Conservation (phyloP, 2,797 vertebrate species). For the Danio aesculapii region DNA sequence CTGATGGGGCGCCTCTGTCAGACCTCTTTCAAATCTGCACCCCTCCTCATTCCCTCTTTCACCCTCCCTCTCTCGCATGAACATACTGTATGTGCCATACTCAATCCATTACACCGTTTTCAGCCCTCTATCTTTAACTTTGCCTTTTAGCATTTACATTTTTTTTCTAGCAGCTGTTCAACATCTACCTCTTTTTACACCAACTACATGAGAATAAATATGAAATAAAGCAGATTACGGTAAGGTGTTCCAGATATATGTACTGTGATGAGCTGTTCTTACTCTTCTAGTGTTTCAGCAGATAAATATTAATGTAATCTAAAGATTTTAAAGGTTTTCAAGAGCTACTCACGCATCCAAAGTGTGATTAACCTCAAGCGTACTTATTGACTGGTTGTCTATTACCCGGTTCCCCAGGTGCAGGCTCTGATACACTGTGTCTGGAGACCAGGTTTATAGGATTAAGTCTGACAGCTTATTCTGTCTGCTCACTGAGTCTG, state of each 20-base stretch:
- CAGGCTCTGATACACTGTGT: slow-evolving; percentile 52
- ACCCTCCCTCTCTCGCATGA: slow-evolving; percentile 40
- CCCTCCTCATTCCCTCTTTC: slow-evolving; percentile 53
- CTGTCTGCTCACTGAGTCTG: slow-evolving; percentile 55
- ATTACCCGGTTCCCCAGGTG: slow-evolving; percentile 32
- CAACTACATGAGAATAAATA: not conserved
- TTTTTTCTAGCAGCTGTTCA: slow-evolving; percentile 48
- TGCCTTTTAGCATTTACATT: slow-evolving; percentile 26
- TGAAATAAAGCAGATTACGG: not conserved
- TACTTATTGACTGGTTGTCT: slow-evolving; percentile 46
- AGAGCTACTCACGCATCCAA: slow-evolving; percentile 32
- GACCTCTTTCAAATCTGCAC: slow-evolving; percentile 71
- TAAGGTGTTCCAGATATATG: slow-evolving; percentile 3
- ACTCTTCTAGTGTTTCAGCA: not conserved
- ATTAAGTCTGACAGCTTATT: slow-evolving; percentile 64
- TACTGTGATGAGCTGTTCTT: not conserved
- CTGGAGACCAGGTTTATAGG: slow-evolving; percentile 51
- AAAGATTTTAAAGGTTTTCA: not conserved
- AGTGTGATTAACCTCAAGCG: slow-evolving; percentile 47
- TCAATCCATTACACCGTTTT: slow-evolving; percentile 46
- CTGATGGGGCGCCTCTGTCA: slow-evolving; percentile 76
- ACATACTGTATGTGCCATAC: slow-evolving; percentile 35
- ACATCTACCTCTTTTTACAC: slow-evolving; percentile 29
- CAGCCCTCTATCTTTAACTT: slow-evolving; percentile 25
- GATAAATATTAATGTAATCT: not conserved